Percentiles rank a stretch among this genome's conserved stretches.
phyloP scores from a whole-genome alignment of 2,797 vertebrate species.

The Rhyacichthys aspro region DNA sequence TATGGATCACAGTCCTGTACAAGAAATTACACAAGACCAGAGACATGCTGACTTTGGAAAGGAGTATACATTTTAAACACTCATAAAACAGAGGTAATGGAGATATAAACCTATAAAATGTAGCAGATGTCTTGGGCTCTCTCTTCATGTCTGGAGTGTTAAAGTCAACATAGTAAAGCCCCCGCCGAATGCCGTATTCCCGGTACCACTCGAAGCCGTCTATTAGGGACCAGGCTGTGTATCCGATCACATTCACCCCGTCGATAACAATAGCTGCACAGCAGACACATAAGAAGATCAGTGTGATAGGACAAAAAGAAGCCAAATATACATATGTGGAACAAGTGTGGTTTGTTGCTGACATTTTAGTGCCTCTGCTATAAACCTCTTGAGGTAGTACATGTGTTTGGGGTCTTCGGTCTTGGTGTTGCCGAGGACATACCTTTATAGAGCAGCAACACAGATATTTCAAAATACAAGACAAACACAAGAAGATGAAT shows the following conservation, averaged over 20 bases:
- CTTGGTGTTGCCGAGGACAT: slow-evolving; percentile 88
- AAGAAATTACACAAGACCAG: not conserved
- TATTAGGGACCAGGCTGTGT: slow-evolving; percentile 95
- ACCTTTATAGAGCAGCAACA: slow-evolving; percentile 61
- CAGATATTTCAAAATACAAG: not conserved
- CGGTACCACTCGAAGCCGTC: slow-evolving; percentile 96
- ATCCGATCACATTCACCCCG: slow-evolving; percentile 89
- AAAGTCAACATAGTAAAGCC: slow-evolving; percentile 95
- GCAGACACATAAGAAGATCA: slow-evolving; percentile 2
- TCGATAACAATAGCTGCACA: slow-evolving; percentile 87
- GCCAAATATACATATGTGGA: too few relatives aligned
- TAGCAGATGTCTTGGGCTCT: slow-evolving; percentile 92
- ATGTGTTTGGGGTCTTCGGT: slow-evolving; percentile 93
- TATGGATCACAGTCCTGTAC: slow-evolving; percentile 87
- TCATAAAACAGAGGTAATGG: not conserved
- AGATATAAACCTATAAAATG: slow-evolving; percentile 83
- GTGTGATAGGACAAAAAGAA: too few relatives aligned
- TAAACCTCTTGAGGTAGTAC: slow-evolving; percentile 96
- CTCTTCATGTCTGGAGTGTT: slow-evolving; percentile 88
- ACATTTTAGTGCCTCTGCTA: slow-evolving; percentile 95
- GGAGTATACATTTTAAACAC: not conserved
- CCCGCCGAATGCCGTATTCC: slow-evolving; percentile 90
- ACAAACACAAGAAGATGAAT: not conserved
- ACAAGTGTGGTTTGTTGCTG: slow-evolving; percentile 39
- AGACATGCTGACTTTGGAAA: too few relatives aligned